A percentile compares a stretch with the other conserved stretches of the same genome.
phyloP scores from a whole-genome alignment of 2,797 vertebrate species.

The Hoplostethus mediterraneus region DNA sequence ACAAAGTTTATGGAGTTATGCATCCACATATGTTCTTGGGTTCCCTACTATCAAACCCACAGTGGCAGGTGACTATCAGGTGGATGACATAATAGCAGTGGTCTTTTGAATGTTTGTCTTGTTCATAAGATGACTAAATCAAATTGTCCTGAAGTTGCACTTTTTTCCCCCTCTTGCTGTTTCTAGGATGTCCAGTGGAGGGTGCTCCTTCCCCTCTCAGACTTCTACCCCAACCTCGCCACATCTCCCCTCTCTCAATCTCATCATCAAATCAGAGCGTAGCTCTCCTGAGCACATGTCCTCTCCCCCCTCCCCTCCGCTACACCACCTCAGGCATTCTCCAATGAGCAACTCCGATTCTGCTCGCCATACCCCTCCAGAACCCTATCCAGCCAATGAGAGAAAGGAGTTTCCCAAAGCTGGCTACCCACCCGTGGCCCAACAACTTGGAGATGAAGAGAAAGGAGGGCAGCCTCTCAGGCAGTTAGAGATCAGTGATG shows the following conservation, averaged over 20 bases:
- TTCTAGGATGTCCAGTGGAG: conserved; percentile 81
- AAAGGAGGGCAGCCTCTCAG: conserved; percentile 72
- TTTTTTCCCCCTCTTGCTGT: conserved; percentile 39
- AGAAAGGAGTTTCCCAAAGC: conserved; percentile 82
- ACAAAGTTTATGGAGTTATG: too few relatives aligned
- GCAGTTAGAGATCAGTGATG: conserved; percentile 80
- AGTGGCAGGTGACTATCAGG: neutral
- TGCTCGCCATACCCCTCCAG: conserved; percentile 63
- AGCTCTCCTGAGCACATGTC: conserved; percentile 87
- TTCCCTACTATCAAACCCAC: neutral
- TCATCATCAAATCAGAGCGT: conserved; percentile 94
- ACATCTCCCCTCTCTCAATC: conserved; percentile 77
- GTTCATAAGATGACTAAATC: neutral
- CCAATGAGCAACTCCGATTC: conserved; percentile 75
- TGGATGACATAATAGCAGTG: neutral
- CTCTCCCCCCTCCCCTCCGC: conserved; percentile 79
- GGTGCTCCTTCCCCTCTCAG: conserved; percentile 78
- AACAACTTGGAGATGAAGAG: conserved; percentile 73
- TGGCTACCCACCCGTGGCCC: conserved; percentile 70
- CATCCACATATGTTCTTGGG: too few relatives aligned
- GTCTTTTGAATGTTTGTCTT: neutral
- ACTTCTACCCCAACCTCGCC: conserved; percentile 73
- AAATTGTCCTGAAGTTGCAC: neutral
- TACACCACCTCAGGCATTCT: conserved; percentile 75
- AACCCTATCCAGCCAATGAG: conserved; percentile 67